Percentiles rank a stretch among this genome's conserved stretches.
Evolutionary conservation across 2,113 vertebrate genomes (phyloP).

Genomic region (Brachyhypopomus occidentalis): DNA sequence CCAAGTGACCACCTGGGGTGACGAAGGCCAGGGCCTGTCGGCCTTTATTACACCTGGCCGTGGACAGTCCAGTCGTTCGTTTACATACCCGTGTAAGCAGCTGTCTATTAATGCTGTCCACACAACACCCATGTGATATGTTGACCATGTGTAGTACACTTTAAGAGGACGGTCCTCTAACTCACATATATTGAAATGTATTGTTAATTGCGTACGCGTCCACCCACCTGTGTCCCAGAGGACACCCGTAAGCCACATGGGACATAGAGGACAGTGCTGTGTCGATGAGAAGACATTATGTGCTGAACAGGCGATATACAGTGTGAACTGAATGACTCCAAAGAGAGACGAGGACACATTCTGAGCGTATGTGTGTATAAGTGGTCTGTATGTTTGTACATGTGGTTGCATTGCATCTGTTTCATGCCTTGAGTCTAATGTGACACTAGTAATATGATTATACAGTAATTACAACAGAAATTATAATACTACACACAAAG

Average conservation of each 20-base stretch:
- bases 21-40: no score
- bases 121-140: background rate
- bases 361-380: background rate
- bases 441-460: background rate
- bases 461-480: background rate
- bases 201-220: background rate
- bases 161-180: background rate
- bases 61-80: conserved; percentile 9
- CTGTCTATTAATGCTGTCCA: background rate
- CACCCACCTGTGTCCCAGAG: background rate
- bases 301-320: conserved; percentile 64
- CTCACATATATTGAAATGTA: background rate
- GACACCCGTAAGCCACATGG: conserved; percentile 52
- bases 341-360: conserved; percentile 27
- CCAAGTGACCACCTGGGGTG: conserved; percentile 14
- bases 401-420: background rate
- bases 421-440: background rate
- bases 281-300: conserved; percentile 61
- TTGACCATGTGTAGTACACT: background rate
- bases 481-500: no score
- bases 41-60: conserved; percentile 13
- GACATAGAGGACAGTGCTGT: conserved; percentile 59
- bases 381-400: background rate
- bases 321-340: conserved; percentile 55
- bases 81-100: background rate